Evolutionary conservation across 2,113 vertebrate species (phyloP).

Genomic region (Suricata suricatta): DNA sequence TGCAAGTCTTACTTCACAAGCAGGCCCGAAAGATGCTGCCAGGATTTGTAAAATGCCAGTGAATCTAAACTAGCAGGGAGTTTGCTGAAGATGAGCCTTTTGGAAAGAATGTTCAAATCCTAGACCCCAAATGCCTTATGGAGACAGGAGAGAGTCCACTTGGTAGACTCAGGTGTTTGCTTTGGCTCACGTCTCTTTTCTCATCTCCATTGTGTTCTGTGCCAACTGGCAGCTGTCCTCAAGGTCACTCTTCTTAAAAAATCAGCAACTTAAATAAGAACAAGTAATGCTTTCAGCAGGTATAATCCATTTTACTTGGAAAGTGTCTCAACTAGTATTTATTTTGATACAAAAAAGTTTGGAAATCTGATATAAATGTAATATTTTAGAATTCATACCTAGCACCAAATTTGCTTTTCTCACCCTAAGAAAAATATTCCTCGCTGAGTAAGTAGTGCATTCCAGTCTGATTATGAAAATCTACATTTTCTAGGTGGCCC

Average conservation of each 20-base stretch:
- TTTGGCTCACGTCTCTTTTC: background rate
- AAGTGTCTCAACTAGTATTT: conserved; percentile 37
- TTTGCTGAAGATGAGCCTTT: background rate
- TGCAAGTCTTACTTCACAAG: conserved; percentile 35
- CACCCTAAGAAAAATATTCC: conserved; percentile 53
- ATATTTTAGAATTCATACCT: conserved; percentile 43
- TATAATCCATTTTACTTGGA: conserved; percentile 42
- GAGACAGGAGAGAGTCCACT: background rate
- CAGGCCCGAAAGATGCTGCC: background rate
- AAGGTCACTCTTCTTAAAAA: conserved; percentile 43
- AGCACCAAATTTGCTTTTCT: conserved; percentile 29
- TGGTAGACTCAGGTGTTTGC: conserved; percentile 28
- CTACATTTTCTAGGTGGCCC: background rate
- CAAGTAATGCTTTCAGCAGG: conserved; percentile 30
- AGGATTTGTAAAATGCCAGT: background rate
- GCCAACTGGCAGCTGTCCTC: conserved; percentile 43
- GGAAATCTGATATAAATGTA: conserved; percentile 50
- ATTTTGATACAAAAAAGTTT: conserved; percentile 42
- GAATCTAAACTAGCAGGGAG: background rate
- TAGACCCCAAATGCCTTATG: background rate
- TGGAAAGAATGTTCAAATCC: conserved; percentile 9
- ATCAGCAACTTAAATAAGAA: conserved; percentile 47
- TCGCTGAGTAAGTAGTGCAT: background rate
- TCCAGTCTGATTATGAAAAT: background rate
- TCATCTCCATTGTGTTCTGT: background rate